phyloP scores from a whole-genome alignment of 1,140 invertebrate species.

The Pomacea maculata region DNA sequence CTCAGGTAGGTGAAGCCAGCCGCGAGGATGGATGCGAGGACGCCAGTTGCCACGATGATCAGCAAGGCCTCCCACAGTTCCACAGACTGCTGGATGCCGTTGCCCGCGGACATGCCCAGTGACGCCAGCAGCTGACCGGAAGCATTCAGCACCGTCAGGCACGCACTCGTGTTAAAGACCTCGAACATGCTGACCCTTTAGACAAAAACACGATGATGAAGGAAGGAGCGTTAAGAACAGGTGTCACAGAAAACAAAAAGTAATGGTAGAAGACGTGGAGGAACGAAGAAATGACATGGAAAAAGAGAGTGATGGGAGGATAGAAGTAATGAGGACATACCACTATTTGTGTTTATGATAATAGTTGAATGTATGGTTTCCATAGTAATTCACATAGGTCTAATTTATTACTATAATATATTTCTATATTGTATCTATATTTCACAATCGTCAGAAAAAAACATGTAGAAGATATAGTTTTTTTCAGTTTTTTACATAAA shows the following conservation, averaged over 20 bases:
- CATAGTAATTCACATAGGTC: too few species aligned
- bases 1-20: conserved; percentile 45
- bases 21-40: conserved; percentile 49
- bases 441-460: too few species aligned
- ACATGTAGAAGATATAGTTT: too few species aligned
- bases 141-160: conserved; percentile 16
- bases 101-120: not conserved
- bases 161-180: not conserved
- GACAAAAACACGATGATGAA: not conserved
- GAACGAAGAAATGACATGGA: too few species aligned
- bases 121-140: not conserved
- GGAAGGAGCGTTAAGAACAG: not conserved
- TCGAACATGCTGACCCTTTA: not conserved
- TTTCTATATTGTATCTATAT: too few species aligned
- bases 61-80: conserved; percentile 47
- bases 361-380: too few species aligned
- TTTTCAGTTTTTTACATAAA: too few species aligned
- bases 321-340: too few species aligned
- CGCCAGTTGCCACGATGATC: conserved; percentile 46
- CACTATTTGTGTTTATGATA: too few species aligned
- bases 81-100: conserved; percentile 44
- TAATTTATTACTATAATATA: too few species aligned
- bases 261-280: not conserved
- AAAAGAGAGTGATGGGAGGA: too few species aligned
- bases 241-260: not conserved